Evolutionary conservation across 2,888 invertebrate genomes (phyloP), one percentile per base, ranked within the genome.

Genomic region (Atethmia centrago): DNA sequence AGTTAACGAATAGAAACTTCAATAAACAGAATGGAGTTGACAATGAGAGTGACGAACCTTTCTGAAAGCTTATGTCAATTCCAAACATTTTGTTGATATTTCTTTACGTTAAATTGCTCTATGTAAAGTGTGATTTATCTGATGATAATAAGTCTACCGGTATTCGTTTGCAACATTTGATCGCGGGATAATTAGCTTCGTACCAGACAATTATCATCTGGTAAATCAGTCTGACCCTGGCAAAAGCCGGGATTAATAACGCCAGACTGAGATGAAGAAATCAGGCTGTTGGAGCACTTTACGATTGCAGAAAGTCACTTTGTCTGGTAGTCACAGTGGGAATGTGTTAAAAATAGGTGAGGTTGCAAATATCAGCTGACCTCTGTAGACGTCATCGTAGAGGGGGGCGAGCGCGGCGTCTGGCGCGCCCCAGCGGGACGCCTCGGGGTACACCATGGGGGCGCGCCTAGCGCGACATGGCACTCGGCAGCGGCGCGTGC

Each of bases 331-430:
- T 77, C 82, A 82, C 82, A 58, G 67, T 55, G 70, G 70, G 63
- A 76, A 81, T 85, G 61, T 82, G 25, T 71, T 84, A 84, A 75
- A 85, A 82, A 85, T 85, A 82, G 83, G 79, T 83, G 88, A 88
- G 89, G 90, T 90, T 89, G 90, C 91, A 76, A 92, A 90, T 90
- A 90, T 92, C 92, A 93, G 94, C 96, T 97, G 96, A 97, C 97
- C 97, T 96, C 97, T 94, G 94, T 97, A 97, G 91, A 97, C 97
- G 95, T 97, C 97, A 92, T 97, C 97, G 96, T 97, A 97, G 93
- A 97, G 97, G 92, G 97, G 97, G 89, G 97, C 96, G 95, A 97
- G 97, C 88, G 97, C 96, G 89, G 96, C 95, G 92, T 97, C 97
- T 95, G 97, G 97, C 96, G 95, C 97, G 97, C 95, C 96, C 96